Evolutionary conservation across 2,797 vertebrate genomes (phyloP), one percentile per base, ranked within the genome.

Genomic region (Florisuga fusca): DNA sequence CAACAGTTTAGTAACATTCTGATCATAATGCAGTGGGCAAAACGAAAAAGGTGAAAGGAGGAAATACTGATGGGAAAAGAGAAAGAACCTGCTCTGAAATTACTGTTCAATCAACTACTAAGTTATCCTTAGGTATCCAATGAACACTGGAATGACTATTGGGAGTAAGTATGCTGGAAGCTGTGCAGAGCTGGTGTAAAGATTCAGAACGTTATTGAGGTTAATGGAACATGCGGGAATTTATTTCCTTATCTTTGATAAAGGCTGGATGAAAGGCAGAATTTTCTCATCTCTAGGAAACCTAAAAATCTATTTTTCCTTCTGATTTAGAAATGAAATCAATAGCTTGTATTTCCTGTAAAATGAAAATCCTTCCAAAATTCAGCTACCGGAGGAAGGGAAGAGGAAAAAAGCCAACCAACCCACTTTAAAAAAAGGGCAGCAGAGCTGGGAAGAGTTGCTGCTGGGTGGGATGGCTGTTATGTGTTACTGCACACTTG

Each of bases 61-160:
- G 29, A 43, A 55, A 26, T 34, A 74, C 22, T 63, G 16, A 9
- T 1, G 8, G 57, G 27, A 55, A n/a, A 7, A 33, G 26, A 53
- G 45, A 41, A 5, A 61, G 3, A 51, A 43, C 8, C 13, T 72
- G 27, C 14, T 54, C 17, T 31, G n/a, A 90, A 86, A 62, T 41
- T 75, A 38, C 12, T 12, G 8, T 59, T 89, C 46, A 54, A 4
- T 73, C 27, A 71, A 31, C 27, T 79, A 12, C 10, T 3, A 3
- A 67, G 25, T 41, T 77, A 76, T 79, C 23, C 33, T 66, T 23
- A 54, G 27, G 61, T 54, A 75, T 17, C 11, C 33, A 76, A 14
- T 0, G 4, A 89, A 11, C 21, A 33, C 0, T 43, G 21, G 63
- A 55, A 61, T 16, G 33, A 78, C 46, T 64, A 2, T 0, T 34